A percentile compares a stretch with the other conserved stretches of the same genome.
These are phyloP conservation scores for Gymnosoma rotundatum DNA, from an alignment of 2,888 invertebrate species.

Conservation along the genomic window DNA sequence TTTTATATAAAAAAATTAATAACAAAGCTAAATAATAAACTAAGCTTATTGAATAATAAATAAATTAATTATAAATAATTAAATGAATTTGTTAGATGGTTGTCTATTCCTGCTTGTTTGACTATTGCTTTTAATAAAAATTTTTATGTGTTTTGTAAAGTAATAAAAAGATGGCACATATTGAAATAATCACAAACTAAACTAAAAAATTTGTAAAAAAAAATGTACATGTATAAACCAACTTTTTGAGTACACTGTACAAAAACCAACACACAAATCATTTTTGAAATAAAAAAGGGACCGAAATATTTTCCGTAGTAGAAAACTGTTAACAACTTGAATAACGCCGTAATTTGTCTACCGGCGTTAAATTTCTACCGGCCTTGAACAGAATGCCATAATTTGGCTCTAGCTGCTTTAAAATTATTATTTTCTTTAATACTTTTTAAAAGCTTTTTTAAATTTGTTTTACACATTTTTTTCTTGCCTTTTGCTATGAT, in stretches of 20 bases:
- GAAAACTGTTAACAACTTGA: no score
- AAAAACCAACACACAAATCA: conserved; percentile 8
- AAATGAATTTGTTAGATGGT: conserved; percentile 26
- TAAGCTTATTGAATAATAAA: conserved; percentile 38
- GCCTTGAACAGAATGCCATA: no score
- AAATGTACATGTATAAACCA: conserved; percentile 2
- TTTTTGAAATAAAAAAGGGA: background rate
- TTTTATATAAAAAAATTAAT: conserved; percentile 4
- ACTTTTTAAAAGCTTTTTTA: no score
- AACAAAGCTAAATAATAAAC: conserved; percentile 4
- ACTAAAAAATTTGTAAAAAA: conserved; percentile 12
- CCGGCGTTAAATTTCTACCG: no score
- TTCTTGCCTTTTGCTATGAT: background rate
- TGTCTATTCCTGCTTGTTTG: conserved; percentile 52
- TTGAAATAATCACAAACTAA: conserved; percentile 60
- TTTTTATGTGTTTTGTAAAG: conserved; percentile 1
- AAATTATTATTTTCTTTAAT: background rate
- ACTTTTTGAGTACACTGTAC: conserved; percentile 28
- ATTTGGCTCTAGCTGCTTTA: background rate
- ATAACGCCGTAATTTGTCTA: no score
- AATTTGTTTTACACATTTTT: background rate
- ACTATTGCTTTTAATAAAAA: conserved; percentile 51
- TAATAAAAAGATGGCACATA: conserved; percentile 62
- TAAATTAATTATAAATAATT: conserved; percentile 30
- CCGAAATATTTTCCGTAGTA: no score